Conservation (phyloP, 2,113 vertebrate species). For the Quiscalus mexicanus region DNA sequence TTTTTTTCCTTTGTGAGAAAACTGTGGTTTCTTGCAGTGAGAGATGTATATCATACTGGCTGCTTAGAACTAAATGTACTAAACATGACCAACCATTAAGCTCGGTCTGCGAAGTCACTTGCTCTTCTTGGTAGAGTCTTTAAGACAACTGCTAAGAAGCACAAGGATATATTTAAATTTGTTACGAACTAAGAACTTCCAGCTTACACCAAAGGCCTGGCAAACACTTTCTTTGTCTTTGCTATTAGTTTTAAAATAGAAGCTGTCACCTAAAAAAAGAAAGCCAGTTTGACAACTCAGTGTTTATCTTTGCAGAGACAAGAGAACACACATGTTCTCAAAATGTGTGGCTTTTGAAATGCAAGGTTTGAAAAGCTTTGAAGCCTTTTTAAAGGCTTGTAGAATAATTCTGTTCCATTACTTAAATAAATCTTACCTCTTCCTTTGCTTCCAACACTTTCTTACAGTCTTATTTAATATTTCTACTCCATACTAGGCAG, state of each 20-base stretch:
- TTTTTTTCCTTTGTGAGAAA: neutral
- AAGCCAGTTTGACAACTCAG: neutral
- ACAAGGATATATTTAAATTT: neutral
- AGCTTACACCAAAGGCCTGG: neutral
- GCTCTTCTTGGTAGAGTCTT: neutral
- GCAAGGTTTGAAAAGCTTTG: neutral
- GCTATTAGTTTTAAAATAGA: neutral
- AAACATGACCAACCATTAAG: neutral
- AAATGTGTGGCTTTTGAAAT: neutral
- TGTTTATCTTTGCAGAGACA: neutral
- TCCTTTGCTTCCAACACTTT: neutral
- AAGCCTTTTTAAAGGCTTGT: neutral
- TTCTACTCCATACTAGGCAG: neutral
- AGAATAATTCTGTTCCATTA: neutral
- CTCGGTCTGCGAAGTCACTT: neutral
- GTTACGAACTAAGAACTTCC: neutral
- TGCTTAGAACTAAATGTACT: neutral
- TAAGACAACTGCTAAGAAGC: neutral
- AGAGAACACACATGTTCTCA: neutral
- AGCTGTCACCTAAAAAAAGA: neutral
- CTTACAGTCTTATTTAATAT: neutral
- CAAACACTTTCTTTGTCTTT: neutral
- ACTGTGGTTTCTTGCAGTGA: neutral
- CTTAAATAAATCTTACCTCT: neutral
- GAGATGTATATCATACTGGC: neutral